A percentile compares a stretch with the other conserved stretches of the same genome.
Conservation (phyloP, 53 echinoderm and acorn worm genomes). For the Stichopus horrens region DNA sequence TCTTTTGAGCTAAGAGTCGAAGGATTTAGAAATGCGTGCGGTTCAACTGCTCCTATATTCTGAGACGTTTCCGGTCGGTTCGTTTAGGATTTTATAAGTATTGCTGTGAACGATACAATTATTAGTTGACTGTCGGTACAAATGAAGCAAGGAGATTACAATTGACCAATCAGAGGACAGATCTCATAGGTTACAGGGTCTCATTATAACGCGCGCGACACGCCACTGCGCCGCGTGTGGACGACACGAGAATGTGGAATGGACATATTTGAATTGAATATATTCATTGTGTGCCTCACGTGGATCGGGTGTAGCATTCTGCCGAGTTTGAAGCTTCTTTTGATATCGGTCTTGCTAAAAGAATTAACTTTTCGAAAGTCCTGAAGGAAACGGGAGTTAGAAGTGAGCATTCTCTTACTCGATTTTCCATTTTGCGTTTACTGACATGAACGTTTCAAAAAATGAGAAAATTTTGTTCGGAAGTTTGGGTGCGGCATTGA, state of each 20-base stretch:
- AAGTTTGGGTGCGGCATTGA: constrained; percentile 1
- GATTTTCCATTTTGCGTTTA: background rate
- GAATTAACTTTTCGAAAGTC: background rate
- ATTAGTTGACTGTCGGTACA: too few species aligned
- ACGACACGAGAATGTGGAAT: background rate
- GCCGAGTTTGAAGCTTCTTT: background rate
- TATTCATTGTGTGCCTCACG: constrained; percentile 9
- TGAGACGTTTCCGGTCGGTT: too few species aligned
- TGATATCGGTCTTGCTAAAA: background rate
- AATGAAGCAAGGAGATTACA: background rate
- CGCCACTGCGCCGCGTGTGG: background rate
- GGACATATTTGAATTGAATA: constrained; percentile 1
- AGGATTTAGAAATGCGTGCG: too few species aligned
- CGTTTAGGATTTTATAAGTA: too few species aligned
- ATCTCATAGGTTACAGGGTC: background rate
- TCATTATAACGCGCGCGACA: background rate
- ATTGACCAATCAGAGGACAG: background rate
- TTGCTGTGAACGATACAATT: too few species aligned
- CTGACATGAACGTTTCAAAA: too few species aligned
- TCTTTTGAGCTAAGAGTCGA: too few species aligned
- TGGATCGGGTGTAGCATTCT: constrained; percentile 6
- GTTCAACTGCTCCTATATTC: too few species aligned
- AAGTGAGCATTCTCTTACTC: background rate
- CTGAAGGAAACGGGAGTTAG: background rate
- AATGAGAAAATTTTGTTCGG: too few species aligned